Conservation (phyloP, 2,113 vertebrate genomes). For the Turdus rufiventris region DNA sequence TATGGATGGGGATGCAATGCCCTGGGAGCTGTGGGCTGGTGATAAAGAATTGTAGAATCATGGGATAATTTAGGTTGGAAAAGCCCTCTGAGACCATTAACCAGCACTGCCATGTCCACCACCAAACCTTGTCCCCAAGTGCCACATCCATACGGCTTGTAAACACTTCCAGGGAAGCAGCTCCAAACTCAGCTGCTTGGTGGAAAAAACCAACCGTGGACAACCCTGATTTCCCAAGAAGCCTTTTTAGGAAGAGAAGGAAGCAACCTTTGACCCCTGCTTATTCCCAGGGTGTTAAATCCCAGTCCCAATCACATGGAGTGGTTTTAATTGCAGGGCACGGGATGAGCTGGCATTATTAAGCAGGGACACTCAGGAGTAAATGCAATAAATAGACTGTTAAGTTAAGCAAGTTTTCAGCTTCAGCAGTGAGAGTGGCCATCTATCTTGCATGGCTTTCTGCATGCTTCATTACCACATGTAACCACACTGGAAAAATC, state of each 20-base stretch:
- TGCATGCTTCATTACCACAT: constrained; percentile 77
- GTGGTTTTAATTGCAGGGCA: constrained; percentile 64
- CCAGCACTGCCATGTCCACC: neutral
- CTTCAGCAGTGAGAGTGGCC: constrained; percentile 69
- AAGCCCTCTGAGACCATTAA: neutral
- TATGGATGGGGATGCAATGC: rapidly evolving
- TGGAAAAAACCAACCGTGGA: rapidly evolving
- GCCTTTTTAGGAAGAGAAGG: rapidly evolving
- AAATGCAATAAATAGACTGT: constrained; percentile 80
- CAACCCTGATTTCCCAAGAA: neutral
- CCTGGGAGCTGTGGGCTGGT: neutral
- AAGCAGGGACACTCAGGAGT: constrained; percentile 53
- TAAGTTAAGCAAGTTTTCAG: constrained; percentile 79
- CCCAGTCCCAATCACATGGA: neutral
- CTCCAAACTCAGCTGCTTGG: neutral
- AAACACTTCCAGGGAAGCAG: neutral
- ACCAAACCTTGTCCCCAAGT: neutral
- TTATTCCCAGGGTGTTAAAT: neutral
- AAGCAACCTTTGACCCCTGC: neutral
- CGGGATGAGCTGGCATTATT: constrained; percentile 31
- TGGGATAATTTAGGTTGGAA: neutral
- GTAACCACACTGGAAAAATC: constrained; percentile 72
- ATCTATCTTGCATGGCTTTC: constrained; percentile 74
- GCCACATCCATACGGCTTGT: rapidly evolving
- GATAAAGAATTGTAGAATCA: rapidly evolving